Base-by-base conservation (phyloP, 2,888 invertebrate genomes). In the Thymelicus acteon region DNA sequence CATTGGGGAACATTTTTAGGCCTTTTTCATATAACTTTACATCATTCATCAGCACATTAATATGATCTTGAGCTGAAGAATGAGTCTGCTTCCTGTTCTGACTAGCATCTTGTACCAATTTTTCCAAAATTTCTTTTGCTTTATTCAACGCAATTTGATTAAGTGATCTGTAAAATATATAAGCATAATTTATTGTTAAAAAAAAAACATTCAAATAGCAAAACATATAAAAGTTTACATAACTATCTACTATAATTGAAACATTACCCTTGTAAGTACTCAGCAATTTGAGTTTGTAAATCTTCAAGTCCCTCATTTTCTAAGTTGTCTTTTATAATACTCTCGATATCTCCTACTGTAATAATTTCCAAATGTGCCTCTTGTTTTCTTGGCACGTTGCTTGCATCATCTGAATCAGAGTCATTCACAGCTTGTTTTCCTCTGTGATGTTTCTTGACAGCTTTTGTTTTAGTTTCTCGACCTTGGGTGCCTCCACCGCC, bases 381-480 rank as follows among this genome's bases (percentile, higher is more conserved):
- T 52, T 74, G 82, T 74, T 95, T 95, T 75, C 92, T 93, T 54
- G 85, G 88, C 6, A 85, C 82, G 74, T 81, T 83, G 8, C 81
- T 79, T 63, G 89, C 91, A 39, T 96, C 96, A 77, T 96, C 96
- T 4, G 96, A 96, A 73, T 96, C 96, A 31, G 95, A 95, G 77
- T 95, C 96, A 66, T 95, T 95, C 58, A 94, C 94, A 62, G 93
- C 90, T 63, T 80, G 79, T 80, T 94, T 94, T n/a, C 92, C 90
- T 87, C 95, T 80, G 88, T 92, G 89, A 85, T 96, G 96, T 90
- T 98, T 99, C 83, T 99, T 99, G 0, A 97, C 97, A 2, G 98
- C 97, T 85, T 98, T 98, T 0, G 98, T 98, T 94, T 98, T 99
- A 0, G 98, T 98, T 94, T 99, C 99, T 52, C 99, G 95, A 0